phyloP scores from a whole-genome alignment of 64 coral and sea anemone genomes.

The Dendronephthya gigantea region DNA sequence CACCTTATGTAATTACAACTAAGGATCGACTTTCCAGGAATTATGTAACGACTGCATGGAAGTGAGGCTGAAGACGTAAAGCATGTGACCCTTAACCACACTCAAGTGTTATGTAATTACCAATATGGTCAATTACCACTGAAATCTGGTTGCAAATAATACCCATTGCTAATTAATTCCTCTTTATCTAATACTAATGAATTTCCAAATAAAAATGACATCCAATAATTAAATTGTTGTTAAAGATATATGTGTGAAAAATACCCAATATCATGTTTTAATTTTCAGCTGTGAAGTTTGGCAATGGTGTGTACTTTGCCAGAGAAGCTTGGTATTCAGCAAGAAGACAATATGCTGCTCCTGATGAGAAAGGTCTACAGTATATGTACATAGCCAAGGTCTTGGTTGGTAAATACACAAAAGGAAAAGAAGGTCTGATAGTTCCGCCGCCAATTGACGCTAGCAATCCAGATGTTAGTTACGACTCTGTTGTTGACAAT shows the following conservation, averaged over 20 bases:
- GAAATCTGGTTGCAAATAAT: too few relatives aligned
- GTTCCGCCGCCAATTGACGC: conserved; percentile 12
- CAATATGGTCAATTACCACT: too few relatives aligned
- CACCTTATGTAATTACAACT: too few relatives aligned
- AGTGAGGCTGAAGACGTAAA: too few relatives aligned
- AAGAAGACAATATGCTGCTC: not conserved
- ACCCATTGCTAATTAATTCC: too few relatives aligned
- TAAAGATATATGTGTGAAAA: not conserved
- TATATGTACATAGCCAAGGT: conserved; percentile 40
- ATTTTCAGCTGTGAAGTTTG: conserved; percentile 12
- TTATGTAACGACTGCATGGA: too few relatives aligned
- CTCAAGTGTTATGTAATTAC: too few relatives aligned
- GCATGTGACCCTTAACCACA: too few relatives aligned
- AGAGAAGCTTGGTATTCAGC: conserved; percentile 21
- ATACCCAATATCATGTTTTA: too few relatives aligned
- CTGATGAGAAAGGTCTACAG: not conserved
- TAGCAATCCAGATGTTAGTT: not conserved
- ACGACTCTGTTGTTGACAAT: conserved; percentile 9
- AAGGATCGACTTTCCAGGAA: too few relatives aligned
- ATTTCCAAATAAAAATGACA: too few relatives aligned
- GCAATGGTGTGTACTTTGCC: conserved; percentile 36
- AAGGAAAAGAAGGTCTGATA: not conserved
- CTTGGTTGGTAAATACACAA: conserved; percentile 24
- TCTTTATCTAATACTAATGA: too few relatives aligned
- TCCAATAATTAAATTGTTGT: not conserved